Conservation (phyloP, 2,797 vertebrate genomes). For the Sciaenops ocellatus region DNA sequence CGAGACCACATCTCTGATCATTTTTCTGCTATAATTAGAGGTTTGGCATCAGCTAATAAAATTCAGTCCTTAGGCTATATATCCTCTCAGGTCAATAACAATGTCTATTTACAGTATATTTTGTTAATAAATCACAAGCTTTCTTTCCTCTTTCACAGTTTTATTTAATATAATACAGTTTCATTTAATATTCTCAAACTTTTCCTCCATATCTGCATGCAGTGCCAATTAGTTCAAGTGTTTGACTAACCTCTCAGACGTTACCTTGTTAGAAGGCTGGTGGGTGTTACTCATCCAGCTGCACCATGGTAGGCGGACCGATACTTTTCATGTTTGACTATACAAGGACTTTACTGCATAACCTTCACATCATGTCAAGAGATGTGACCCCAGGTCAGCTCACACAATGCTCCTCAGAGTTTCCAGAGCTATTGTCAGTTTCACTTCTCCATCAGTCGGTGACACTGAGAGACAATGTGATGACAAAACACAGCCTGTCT, state of each 20-base stretch:
- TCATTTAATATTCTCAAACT: not conserved
- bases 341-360: constrained; percentile 4
- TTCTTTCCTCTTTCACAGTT: not conserved
- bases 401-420: not conserved
- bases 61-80: not conserved
- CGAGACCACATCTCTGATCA: not conserved
- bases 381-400: constrained; percentile 9
- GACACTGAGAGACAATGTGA: not conserved
- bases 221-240: not conserved
- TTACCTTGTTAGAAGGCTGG: constrained; percentile 5
- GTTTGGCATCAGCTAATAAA: constrained; percentile 2
- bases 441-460: not conserved
- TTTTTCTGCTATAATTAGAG: not conserved
- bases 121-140: not conserved
- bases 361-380: constrained; percentile 1
- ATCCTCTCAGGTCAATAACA: not conserved
- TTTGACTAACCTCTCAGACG: constrained; percentile 19
- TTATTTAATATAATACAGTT: not conserved
- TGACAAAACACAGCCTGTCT: constrained; percentile 14
- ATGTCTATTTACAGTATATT: not conserved
- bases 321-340: constrained; percentile 11
- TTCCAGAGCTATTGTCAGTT: not conserved
- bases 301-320: not conserved
- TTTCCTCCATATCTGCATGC: not conserved
- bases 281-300: constrained; percentile 4